These are phyloP conservation scores for Archips xylosteana DNA, from an alignment of 2,888 invertebrate genomes.

Conservation along the genomic window DNA sequence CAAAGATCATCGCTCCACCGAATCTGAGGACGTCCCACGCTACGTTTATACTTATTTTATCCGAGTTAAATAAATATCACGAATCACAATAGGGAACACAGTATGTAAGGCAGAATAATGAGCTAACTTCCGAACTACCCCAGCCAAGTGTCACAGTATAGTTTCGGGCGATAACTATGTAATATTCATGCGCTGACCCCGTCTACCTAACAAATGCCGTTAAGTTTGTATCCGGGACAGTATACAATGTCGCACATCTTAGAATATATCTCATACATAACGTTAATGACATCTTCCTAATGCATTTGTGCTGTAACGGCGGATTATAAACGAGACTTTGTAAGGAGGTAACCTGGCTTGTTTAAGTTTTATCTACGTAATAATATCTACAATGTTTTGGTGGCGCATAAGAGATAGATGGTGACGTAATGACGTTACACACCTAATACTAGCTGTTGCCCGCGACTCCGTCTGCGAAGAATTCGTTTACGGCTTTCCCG, in stretches of 20 bases:
- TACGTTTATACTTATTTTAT: no score
- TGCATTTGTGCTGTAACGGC: constrained; percentile 20
- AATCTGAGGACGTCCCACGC: no score
- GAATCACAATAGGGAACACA: neutral
- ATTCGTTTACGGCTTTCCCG: no score
- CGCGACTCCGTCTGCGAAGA: no score
- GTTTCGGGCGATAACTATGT: constrained; percentile 25
- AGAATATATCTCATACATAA: constrained; percentile 7
- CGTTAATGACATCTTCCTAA: constrained; percentile 11
- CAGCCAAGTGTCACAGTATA: constrained; percentile 18
- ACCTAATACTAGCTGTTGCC: no score
- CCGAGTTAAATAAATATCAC: no score
- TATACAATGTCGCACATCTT: constrained; percentile 18
- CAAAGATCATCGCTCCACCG: no score
- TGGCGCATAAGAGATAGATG: neutral
- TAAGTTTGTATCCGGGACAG: constrained; percentile 16
- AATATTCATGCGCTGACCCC: constrained; percentile 26
- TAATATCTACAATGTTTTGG: constrained; percentile 14
- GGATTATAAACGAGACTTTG: constrained; percentile 28
- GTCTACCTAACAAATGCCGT: constrained; percentile 16
- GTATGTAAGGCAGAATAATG: constrained; percentile 32
- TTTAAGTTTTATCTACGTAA: constrained; percentile 11
- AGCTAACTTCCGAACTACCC: constrained; percentile 29
- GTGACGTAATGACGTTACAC: neutral
- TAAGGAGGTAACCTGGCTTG: constrained; percentile 7